phyloP scores from a whole-genome alignment of 1,140 invertebrate species.

The Mactra quadrangularis region DNA sequence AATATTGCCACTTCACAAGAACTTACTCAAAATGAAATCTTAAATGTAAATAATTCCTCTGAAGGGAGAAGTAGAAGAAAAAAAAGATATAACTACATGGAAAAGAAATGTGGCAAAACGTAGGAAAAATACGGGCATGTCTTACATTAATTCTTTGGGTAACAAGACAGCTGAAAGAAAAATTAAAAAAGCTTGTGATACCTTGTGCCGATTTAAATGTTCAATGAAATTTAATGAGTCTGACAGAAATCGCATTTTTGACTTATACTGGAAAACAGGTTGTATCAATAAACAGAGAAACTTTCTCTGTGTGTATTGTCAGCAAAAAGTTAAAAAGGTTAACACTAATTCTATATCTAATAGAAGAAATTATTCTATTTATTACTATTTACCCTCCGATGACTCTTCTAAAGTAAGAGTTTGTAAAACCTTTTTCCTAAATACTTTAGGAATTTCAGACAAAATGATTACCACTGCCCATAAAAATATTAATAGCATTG shows the following conservation, averaged over 20 bases:
- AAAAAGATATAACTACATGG: conserved; percentile 15
- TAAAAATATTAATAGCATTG: conserved; percentile 7
- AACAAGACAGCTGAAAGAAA: neutral
- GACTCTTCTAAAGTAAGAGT: neutral
- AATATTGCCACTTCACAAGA: neutral
- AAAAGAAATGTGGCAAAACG: conserved; percentile 38
- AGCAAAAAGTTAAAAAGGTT: neutral
- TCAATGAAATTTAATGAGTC: too few relatives aligned
- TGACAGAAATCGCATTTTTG: too few relatives aligned
- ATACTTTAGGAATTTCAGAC: conserved; percentile 26
- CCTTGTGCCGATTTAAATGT: too few relatives aligned
- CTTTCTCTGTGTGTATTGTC: neutral
- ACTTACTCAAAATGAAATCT: neutral
- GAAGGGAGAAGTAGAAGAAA: neutral
- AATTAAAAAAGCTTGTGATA: neutral
- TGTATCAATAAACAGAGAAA: conserved; percentile 8
- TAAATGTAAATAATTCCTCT: neutral
- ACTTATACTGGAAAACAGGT: neutral
- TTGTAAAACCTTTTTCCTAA: conserved; percentile 38
- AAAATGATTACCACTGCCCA: conserved; percentile 3
- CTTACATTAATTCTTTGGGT: neutral
- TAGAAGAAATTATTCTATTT: neutral
- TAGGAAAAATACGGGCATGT: neutral
- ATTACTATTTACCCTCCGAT: neutral
- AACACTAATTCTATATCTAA: neutral